A percentile compares a stretch with the other conserved stretches of the same genome.
These are phyloP conservation scores for Heteronetta atricapilla DNA, from an alignment of 2,113 vertebrate genomes.

Conservation along the genomic window DNA sequence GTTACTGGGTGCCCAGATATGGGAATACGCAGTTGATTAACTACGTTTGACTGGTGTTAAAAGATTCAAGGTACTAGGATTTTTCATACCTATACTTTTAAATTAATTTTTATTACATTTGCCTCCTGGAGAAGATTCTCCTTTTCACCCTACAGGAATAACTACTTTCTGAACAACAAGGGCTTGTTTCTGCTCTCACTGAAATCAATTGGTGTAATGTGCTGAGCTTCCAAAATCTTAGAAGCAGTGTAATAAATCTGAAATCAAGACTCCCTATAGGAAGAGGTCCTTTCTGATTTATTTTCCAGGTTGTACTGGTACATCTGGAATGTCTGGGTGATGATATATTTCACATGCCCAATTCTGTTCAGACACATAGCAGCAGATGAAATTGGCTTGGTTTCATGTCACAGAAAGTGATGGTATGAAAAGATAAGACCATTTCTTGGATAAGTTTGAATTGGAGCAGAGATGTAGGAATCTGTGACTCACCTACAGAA, in stretches of 20 bases:
- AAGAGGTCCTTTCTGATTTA: conserved; percentile 28
- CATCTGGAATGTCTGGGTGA: background rate
- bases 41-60: background rate
- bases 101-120: background rate
- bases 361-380: background rate
- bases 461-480: background rate
- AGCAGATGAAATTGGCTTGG: background rate
- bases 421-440: background rate
- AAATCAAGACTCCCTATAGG: background rate
- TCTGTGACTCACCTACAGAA: background rate
- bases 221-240: conserved; percentile 12
- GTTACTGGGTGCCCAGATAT: background rate
- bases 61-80: background rate
- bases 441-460: background rate
- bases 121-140: background rate
- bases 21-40: background rate
- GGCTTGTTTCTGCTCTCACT: background rate
- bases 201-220: background rate
- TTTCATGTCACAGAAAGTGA: background rate
- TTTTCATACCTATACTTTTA: background rate
- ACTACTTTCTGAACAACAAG: background rate
- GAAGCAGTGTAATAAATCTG: background rate
- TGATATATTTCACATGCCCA: background rate
- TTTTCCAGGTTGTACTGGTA: background rate
- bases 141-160: background rate